Base-by-base conservation (phyloP, 2,888 invertebrate genomes). In the Cephus nigrinus region DNA sequence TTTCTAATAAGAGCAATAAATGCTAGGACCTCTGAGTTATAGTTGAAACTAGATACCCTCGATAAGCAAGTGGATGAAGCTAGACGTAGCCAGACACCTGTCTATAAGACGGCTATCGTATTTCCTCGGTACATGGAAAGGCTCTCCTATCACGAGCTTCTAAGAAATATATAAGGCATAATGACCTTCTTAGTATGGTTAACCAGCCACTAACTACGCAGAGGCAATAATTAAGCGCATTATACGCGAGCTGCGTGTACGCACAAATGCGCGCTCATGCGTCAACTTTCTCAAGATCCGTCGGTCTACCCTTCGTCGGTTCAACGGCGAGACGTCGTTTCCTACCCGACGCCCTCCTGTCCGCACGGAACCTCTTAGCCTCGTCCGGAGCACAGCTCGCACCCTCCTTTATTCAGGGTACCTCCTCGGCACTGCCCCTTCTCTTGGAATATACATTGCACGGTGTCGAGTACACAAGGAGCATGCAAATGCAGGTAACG, bases 171-270 rank as follows among this genome's bases (percentile, higher is more conserved):
- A 75, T 78, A 83, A 86, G 85, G 85, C 85, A 88, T 89, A 90
- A 90, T 88, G 88, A 89, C 87, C 88, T 88, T 89, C 88, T 88
- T 87, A 87, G 86, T 87, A 88, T 86, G 87, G 88, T 88, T 90
- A 90, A 90, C 88, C 89, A 89, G 88, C 86, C 86, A 88, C 88
- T 87, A 87, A 90, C 86, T 86, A 85, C 86, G 85, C 85, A 82
- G 80, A 85, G 84, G 87, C 86, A 89, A 91, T 90, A 89, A 90
- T 90, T 90, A 89, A 87, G 83, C 82, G 83, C 84, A 81, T 79
- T 40, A 84, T 80, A 80, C 83, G 76, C 77, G 85, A 85, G 81
- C 83, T 85, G 84, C 86, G 85, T 86, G 85, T 86, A 85, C 86
- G 87, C 87, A 86, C 87, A 87, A 88, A 88, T 85, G 88, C 84